phyloP scores from a whole-genome alignment of 2,888 invertebrate species.

The Azorinus chamasolen region DNA sequence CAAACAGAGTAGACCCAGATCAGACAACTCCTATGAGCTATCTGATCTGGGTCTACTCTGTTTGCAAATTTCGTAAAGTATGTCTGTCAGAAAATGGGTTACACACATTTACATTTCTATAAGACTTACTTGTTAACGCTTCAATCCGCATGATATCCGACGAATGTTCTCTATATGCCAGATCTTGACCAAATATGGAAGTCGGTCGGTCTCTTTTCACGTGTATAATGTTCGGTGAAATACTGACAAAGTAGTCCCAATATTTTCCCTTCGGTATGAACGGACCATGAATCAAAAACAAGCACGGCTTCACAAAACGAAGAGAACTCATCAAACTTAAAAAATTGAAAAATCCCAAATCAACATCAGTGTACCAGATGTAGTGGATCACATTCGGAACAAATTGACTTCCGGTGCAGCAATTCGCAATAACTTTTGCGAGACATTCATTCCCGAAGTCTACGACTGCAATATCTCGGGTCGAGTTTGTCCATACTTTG shows the following conservation, averaged over 20 bases:
- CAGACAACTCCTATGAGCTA: too few species aligned
- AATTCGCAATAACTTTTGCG: constrained; percentile 36
- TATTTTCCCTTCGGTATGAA: constrained; percentile 64
- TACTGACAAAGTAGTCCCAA: constrained; percentile 68
- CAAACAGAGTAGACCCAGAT: too few species aligned
- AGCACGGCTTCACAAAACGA: constrained; percentile 67
- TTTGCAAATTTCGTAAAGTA: too few species aligned
- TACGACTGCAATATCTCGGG: constrained; percentile 15
- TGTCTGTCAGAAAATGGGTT: too few species aligned
- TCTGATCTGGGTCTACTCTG: too few species aligned
- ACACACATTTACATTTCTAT: too few species aligned
- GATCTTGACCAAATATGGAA: constrained; percentile 59
- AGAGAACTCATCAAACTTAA: constrained; percentile 59
- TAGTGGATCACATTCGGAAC: constrained; percentile 62
- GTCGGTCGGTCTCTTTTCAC: constrained; percentile 52
- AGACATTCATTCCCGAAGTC: constrained; percentile 39
- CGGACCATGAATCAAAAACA: constrained; percentile 67
- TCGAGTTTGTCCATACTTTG: constrained; percentile 3
- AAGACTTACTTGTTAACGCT: constrained; percentile 60
- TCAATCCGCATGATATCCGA: constrained; percentile 70
- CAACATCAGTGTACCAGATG: constrained; percentile 45
- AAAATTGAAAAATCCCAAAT: constrained; percentile 45
- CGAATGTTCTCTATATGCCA: constrained; percentile 66
- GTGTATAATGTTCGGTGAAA: constrained; percentile 67
- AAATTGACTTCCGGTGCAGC: constrained; percentile 30